Evolutionary conservation across 2,113 vertebrate genomes (phyloP).

Genomic region (Gopherus evgoodei): DNA sequence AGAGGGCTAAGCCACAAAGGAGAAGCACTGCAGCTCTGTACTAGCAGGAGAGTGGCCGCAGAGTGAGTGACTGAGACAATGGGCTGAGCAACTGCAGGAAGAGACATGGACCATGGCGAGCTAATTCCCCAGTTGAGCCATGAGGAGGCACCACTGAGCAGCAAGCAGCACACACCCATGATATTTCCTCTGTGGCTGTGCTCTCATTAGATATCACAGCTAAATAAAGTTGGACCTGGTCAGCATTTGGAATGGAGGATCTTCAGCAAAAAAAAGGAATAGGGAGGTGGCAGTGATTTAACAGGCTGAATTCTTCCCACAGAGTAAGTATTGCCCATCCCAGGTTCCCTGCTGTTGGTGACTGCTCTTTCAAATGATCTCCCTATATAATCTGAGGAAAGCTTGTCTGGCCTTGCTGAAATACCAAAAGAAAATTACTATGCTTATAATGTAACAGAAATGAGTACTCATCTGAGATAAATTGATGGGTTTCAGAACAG

Average conservation of each 20-base stretch:
- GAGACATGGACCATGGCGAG: not conserved
- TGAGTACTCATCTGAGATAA: not conserved
- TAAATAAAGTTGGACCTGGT: not conserved
- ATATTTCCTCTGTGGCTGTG: not conserved
- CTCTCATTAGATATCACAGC: not conserved
- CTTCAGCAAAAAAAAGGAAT: not conserved
- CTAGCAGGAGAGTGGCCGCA: not conserved
- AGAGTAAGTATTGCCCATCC: not conserved
- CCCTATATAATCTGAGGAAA: not conserved
- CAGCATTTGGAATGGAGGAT: not conserved
- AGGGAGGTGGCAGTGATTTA: not conserved
- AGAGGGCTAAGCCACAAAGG: not conserved
- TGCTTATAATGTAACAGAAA: not conserved
- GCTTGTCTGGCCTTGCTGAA: not conserved
- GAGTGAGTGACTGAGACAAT: not conserved
- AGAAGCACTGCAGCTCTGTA: not conserved
- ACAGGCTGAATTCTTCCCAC: not conserved
- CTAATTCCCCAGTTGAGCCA: not conserved
- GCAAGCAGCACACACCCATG: too few species aligned
- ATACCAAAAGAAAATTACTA: not conserved
- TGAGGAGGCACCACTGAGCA: not conserved
- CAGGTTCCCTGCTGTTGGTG: not conserved
- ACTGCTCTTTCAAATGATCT: not conserved
- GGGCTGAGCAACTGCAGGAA: not conserved
- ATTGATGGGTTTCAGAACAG: not conserved